These are phyloP conservation scores for Laticauda laticaudata DNA, from an alignment of 2,113 vertebrate species.

Conservation along the genomic window DNA sequence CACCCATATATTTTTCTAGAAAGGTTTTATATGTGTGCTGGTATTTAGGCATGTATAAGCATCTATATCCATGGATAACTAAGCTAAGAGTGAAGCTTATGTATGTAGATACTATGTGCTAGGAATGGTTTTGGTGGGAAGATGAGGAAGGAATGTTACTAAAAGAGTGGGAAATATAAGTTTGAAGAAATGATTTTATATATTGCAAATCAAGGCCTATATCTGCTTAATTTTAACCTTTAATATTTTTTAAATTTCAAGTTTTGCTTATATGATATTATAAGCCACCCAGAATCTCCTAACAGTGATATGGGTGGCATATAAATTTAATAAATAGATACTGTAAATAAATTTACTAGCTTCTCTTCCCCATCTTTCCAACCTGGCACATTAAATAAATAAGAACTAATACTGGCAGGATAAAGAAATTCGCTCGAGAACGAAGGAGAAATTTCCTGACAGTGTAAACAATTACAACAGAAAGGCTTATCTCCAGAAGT, in stretches of 20 bases:
- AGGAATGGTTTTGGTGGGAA: not conserved
- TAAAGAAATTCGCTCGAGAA: not conserved
- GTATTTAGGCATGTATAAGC: not conserved
- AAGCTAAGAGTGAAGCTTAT: not conserved
- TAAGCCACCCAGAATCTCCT: not conserved
- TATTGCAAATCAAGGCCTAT: not conserved
- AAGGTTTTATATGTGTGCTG: not conserved
- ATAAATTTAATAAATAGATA: not conserved
- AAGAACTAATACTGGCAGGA: not conserved
- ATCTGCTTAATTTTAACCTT: not conserved
- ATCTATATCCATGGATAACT: not conserved
- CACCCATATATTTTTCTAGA: not conserved
- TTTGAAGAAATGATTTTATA: not conserved
- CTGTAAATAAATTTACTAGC: not conserved
- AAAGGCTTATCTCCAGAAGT: not conserved
- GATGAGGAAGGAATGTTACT: not conserved
- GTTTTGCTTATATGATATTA: not conserved
- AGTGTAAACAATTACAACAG: not conserved
- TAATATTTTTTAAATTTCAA: not conserved
- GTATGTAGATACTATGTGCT: not conserved
- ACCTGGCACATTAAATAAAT: not conserved
- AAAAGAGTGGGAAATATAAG: not conserved
- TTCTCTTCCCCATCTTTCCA: not conserved
- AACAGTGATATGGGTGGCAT: not conserved
- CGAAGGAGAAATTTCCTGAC: no score